Base-by-base conservation (phyloP, 2,113 vertebrate species). In the Sander lucioperca region DNA sequence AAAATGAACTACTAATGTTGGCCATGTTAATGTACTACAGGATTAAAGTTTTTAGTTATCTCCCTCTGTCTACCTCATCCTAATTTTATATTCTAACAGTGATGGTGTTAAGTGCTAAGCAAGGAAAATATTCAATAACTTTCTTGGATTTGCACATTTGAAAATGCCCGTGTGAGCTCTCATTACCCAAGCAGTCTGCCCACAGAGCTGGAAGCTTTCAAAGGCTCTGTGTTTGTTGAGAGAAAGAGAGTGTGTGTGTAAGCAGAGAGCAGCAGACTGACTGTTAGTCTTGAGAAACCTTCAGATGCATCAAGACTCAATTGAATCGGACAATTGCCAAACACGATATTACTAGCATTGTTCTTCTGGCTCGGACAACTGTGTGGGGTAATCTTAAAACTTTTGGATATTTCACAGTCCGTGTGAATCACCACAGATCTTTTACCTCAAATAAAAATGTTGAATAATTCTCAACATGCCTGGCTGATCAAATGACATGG, bases 381-480 rank as follows among this genome's bases (percentile, higher is more conserved):
- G 4, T 88, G 47, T 88, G 80, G 27, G 3, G 85, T 80, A 89
- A 89, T 79, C 14, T 25, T 6, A 25, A 68, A 84, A 87, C 14
- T 65, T 83, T 11, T 33, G 18, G 2, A 19, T 19, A 30, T 80
- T 82, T 85, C 56, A 36, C 65, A 80, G 59, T 65, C 27, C 67
- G 0, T n/a, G 54, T 91, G 84, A 92, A 75, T 93, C 90, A 89
- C 33, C 25, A 10, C 11, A 25, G 10, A 7, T 27, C 15, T 59
- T 69, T 89, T 21, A 33, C 5, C 25, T 13, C 54, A 51, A 18
- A 47, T 43, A 53, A 83, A 33, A 93, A 65, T 58, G 13, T 89
- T 92, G 86, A 81, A 86, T 91, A 85, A 91, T 72, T 12, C 21
- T 62, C 21, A 74, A 65, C 43, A 59, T 54, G 23, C 27, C 8